Evolutionary conservation across 1,140 invertebrate species (phyloP).

Genomic region (Mamestra configurata): DNA sequence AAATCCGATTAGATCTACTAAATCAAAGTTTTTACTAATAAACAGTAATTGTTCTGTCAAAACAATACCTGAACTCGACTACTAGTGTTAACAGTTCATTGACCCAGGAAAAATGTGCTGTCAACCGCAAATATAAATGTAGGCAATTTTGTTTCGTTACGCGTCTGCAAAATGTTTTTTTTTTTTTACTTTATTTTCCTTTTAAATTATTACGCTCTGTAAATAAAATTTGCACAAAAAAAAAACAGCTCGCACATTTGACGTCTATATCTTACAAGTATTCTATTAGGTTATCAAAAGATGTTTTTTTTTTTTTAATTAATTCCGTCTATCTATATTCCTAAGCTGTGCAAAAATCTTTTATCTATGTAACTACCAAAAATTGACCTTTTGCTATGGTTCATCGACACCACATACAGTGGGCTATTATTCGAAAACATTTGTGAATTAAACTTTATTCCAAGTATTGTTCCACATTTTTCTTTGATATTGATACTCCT

Average conservation of each 20-base stretch:
- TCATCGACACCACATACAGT: not conserved
- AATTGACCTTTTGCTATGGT: constrained; percentile 12
- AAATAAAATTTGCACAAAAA: not conserved
- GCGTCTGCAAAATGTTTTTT: not conserved
- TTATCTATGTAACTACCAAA: not conserved
- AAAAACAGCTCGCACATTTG: too few relatives aligned
- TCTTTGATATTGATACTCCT: not conserved
- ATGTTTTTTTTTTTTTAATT: too few relatives aligned
- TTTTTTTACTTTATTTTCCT: constrained; percentile 32
- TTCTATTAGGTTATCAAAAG: too few relatives aligned
- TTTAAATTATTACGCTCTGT: constrained; percentile 1
- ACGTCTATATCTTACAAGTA: too few relatives aligned
- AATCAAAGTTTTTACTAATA: constrained; percentile 2
- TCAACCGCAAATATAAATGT: constrained; percentile 56
- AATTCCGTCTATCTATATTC: not conserved
- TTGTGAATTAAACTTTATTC: not conserved
- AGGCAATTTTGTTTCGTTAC: constrained; percentile 24
- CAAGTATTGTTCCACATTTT: not conserved
- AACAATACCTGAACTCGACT: constrained; percentile 30
- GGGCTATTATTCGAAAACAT: not conserved
- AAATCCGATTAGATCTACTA: not conserved
- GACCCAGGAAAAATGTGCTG: constrained; percentile 72
- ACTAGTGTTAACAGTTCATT: constrained; percentile 55
- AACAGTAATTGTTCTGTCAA: constrained; percentile 14
- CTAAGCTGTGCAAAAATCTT: not conserved